phyloP scores from a whole-genome alignment of 2,797 vertebrate genomes.

The Lycodopsis pacificus region DNA sequence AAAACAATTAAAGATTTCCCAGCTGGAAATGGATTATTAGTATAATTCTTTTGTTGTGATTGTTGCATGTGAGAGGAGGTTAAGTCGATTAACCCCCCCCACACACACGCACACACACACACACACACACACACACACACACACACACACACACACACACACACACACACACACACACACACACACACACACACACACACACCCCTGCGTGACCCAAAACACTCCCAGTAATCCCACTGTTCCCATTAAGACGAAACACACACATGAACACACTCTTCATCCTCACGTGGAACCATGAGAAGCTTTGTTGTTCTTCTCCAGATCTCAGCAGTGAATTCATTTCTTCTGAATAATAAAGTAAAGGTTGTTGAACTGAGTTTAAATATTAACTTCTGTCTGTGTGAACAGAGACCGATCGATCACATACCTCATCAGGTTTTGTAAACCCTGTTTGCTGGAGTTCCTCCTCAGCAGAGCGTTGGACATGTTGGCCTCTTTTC shows the following conservation, averaged over 20 bases:
- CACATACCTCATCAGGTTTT: slow-evolving; percentile 91
- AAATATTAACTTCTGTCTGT: slow-evolving; percentile 48
- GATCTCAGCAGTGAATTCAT: not conserved
- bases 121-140: slow-evolving; percentile 29
- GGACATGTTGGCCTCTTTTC: slow-evolving; percentile 79
- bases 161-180: slow-evolving; percentile 47
- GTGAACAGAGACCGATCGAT: slow-evolving; percentile 30
- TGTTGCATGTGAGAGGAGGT: slow-evolving; percentile 12
- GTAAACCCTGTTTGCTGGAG: slow-evolving; percentile 89
- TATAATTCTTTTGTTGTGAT: slow-evolving; percentile 28
- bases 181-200: slow-evolving; percentile 10
- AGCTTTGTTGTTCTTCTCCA: not conserved
- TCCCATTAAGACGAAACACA: slow-evolving; percentile 41
- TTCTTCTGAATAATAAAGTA: not conserved
- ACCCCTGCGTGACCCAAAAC: slow-evolving; percentile 66
- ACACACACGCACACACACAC: slow-evolving; percentile 26
- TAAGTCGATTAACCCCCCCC: slow-evolving; percentile 19
- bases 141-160: slow-evolving; percentile 34
- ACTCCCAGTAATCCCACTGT: slow-evolving; percentile 63
- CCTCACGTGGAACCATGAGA: not conserved
- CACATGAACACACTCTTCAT: slow-evolving; percentile 3
- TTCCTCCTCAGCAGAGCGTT: slow-evolving; percentile 86
- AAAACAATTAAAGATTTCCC: not conserved
- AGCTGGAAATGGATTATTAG: not conserved
- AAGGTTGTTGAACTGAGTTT: not conserved